These are phyloP conservation scores for Cynoglossus semilaevis DNA, from an alignment of 2,113 vertebrate species.

Conservation along the genomic window DNA sequence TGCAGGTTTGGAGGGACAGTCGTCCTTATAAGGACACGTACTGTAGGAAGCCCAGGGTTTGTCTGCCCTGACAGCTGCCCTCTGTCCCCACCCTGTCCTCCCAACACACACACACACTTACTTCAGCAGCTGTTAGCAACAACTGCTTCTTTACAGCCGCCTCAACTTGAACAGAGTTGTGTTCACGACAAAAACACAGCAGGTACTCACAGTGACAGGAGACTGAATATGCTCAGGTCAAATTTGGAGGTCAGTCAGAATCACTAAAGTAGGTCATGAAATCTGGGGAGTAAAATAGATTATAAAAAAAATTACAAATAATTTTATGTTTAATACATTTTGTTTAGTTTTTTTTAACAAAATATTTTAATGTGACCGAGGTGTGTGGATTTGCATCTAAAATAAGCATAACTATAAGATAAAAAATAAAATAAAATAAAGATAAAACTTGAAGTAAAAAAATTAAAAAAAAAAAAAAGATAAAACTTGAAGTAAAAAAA, in stretches of 20 bases:
- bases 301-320: too few species aligned
- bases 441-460: too few species aligned
- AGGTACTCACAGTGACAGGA: too few species aligned
- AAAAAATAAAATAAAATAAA: neutral
- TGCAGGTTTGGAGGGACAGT: conserved; percentile 59
- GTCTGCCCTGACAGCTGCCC: conserved; percentile 71
- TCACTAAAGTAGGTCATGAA: too few species aligned
- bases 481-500: too few species aligned
- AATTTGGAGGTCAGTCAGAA: too few species aligned
- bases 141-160: conserved; percentile 60
- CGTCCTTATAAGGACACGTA: conserved; percentile 69
- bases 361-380: too few species aligned
- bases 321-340: too few species aligned
- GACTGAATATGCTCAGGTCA: too few species aligned
- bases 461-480: too few species aligned
- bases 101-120: conserved; percentile 32
- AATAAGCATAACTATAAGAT: conserved; percentile 1
- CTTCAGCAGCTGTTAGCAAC: conserved; percentile 67
- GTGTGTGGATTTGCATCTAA: neutral
- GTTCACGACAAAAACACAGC: conserved; percentile 28
- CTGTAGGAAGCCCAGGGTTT: conserved; percentile 54
- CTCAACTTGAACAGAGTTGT: conserved; percentile 31
- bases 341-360: too few species aligned
- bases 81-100: neutral
- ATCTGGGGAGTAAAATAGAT: too few species aligned